Percentiles rank a stretch among this genome's conserved stretches.
Conservation (phyloP, 2,113 vertebrate species). For the Sylvietta virens region DNA sequence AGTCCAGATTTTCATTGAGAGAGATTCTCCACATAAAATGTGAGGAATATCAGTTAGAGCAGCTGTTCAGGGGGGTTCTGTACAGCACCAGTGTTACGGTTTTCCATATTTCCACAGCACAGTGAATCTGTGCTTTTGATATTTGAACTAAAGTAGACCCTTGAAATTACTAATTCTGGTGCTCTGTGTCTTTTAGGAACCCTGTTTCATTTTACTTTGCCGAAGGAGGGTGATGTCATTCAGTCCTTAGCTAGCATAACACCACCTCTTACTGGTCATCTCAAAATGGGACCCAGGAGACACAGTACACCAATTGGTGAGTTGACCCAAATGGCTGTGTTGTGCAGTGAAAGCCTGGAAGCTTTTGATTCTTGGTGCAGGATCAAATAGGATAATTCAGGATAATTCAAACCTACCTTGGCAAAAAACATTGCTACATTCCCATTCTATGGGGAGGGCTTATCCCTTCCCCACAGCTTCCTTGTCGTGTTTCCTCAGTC, state of each 20-base stretch:
- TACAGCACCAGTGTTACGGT: background rate
- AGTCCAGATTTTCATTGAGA: background rate
- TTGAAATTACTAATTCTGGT: background rate
- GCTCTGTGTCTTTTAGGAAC: constrained; percentile 73
- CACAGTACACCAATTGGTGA: constrained; percentile 98
- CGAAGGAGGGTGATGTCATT: constrained; percentile 86
- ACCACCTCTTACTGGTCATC: constrained; percentile 81
- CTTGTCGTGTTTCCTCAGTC: background rate
- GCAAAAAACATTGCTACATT: background rate
- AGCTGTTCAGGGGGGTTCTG: background rate
- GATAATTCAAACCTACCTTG: background rate
- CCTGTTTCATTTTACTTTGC: constrained; percentile 86
- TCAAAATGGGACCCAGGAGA: constrained; percentile 88
- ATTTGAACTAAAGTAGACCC: background rate
- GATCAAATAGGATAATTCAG: background rate
- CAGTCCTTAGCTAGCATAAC: constrained; percentile 79
- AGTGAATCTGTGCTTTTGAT: background rate
- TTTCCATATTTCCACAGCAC: background rate
- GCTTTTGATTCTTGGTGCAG: background rate
- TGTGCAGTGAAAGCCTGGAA: background rate
- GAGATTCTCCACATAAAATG: background rate
- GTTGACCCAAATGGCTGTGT: constrained; percentile 1
- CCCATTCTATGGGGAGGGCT: background rate
- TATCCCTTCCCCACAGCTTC: background rate
- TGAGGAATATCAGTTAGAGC: background rate